Evolutionary conservation across 2,797 vertebrate genomes (phyloP).

Genomic region (Hapalemur alaotrensis): DNA sequence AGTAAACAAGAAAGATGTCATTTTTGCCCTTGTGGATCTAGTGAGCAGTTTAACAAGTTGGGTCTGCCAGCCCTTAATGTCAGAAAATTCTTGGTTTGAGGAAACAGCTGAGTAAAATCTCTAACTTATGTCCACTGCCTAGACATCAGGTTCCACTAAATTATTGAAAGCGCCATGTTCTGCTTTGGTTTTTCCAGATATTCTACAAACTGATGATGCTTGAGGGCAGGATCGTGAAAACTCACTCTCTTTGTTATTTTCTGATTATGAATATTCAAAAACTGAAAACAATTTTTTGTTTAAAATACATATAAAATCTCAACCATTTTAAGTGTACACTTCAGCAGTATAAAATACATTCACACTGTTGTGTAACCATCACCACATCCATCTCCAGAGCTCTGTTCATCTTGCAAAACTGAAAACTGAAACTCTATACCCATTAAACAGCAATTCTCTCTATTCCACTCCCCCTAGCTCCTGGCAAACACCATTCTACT

Average conservation of each 20-base stretch:
- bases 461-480: neutral
- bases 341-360: neutral
- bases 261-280: conserved; percentile 41
- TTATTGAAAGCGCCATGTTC: neutral
- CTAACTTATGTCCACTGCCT: neutral
- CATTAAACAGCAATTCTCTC: neutral
- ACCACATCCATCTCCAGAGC: neutral
- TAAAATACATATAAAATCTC: neutral
- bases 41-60: neutral
- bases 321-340: neutral
- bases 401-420: neutral
- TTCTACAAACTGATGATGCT: neutral
- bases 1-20: neutral
- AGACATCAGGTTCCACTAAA: neutral
- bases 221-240: neutral
- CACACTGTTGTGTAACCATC: neutral
- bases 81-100: conserved; percentile 29
- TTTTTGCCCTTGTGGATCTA: neutral
- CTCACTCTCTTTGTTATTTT: conserved; percentile 25
- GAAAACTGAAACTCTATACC: neutral
- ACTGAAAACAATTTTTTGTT: neutral
- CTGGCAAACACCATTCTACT: neutral
- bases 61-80: neutral
- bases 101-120: neutral
- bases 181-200: neutral